These are phyloP conservation scores for Aramus guarauna DNA, from an alignment of 2,113 vertebrate species.

Conservation along the genomic window DNA sequence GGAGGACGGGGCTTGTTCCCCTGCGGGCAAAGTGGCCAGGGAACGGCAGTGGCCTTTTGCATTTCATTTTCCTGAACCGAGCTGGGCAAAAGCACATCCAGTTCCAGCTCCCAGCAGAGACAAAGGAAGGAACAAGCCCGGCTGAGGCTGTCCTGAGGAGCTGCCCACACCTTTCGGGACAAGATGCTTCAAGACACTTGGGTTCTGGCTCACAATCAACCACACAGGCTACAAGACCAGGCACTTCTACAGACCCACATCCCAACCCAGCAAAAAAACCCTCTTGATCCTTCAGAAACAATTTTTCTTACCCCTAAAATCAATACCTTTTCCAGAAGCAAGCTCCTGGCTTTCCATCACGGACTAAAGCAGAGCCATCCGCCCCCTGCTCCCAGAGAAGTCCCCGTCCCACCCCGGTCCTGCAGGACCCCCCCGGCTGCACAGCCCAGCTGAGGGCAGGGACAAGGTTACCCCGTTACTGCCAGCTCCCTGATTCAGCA, in stretches of 20 bases:
- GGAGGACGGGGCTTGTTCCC: accelerated
- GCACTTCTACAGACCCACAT: background rate
- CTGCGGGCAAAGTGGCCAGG: accelerated
- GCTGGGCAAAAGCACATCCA: background rate
- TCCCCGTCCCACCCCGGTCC: background rate
- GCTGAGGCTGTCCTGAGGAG: background rate
- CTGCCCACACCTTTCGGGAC: background rate
- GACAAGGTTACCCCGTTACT: background rate
- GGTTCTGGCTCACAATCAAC: background rate
- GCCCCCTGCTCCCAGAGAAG: background rate
- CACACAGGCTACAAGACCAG: background rate
- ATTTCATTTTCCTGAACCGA: background rate
- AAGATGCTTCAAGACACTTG: background rate
- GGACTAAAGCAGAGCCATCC: background rate
- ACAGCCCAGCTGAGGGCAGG: background rate
- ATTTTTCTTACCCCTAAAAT: background rate
- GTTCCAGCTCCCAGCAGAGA: background rate
- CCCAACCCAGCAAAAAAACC: background rate
- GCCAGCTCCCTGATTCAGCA: background rate
- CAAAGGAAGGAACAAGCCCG: background rate
- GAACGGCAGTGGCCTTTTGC: accelerated
- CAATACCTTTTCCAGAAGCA: background rate
- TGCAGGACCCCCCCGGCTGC: background rate
- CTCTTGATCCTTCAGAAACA: background rate
- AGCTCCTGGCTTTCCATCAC: background rate